phyloP scores from a whole-genome alignment of 1,140 invertebrate genomes.

The Helicoverpa zea region DNA sequence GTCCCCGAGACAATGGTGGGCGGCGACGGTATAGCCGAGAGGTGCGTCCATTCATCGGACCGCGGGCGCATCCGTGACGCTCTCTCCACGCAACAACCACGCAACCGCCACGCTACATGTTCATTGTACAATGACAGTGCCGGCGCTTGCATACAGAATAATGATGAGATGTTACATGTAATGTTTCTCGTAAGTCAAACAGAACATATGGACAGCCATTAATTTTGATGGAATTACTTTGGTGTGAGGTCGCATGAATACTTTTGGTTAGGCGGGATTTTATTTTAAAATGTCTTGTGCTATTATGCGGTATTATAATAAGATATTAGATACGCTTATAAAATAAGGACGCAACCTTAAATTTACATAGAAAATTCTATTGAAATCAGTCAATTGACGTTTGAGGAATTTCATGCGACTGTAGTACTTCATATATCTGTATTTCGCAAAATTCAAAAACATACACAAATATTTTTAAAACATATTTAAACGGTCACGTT shows the following conservation, averaged over 20 bases:
- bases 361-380: too few relatives aligned
- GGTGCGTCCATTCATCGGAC: constrained; percentile 64
- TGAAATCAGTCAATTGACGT: too few relatives aligned
- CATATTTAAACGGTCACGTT: constrained; percentile 47
- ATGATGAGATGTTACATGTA: constrained; percentile 61
- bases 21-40: constrained; percentile 52
- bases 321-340: too few relatives aligned
- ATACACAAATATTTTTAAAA: constrained; percentile 3
- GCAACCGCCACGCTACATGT: constrained; percentile 41
- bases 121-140: constrained; percentile 61
- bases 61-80: neutral
- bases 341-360: too few relatives aligned
- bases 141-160: constrained; percentile 59
- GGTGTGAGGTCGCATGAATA: constrained; percentile 47
- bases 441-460: constrained; percentile 4
- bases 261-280: constrained; percentile 17
- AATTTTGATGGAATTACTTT: constrained; percentile 60
- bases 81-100: constrained; percentile 2
- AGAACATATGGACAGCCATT: constrained; percentile 58
- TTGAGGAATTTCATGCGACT: neutral
- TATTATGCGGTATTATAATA: neutral
- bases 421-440: neutral
- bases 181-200: constrained; percentile 60
- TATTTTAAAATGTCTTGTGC: neutral
- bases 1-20: constrained; percentile 73